Percentiles rank a stretch among this genome's conserved stretches.
Evolutionary conservation across 2,113 vertebrate species (phyloP).

Genomic region (Cochlearius cochlearius): DNA sequence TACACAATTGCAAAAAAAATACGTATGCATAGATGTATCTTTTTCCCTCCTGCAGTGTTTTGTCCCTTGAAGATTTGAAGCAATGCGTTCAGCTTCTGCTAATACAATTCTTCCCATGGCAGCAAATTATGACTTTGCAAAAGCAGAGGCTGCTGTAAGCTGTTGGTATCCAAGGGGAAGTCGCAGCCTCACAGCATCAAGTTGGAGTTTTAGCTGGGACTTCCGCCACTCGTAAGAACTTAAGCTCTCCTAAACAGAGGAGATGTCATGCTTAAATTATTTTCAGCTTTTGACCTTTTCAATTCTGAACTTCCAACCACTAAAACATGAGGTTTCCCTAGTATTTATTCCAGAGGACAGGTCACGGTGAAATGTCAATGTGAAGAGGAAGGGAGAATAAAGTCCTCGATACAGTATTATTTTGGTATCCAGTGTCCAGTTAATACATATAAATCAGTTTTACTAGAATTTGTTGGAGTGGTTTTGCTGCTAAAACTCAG

Average conservation of each 20-base stretch:
- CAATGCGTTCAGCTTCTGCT: constrained; percentile 39
- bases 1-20: constrained; percentile 44
- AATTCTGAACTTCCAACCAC: neutral
- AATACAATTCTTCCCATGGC: constrained; percentile 47
- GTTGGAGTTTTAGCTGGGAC: constrained; percentile 4
- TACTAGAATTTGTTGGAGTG: constrained; percentile 21
- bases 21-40: neutral
- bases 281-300: constrained; percentile 42
- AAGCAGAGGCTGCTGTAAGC: constrained; percentile 14
- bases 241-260: neutral
- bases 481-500: constrained; percentile 24
- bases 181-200: neutral
- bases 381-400: constrained; percentile 13
- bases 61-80: constrained; percentile 57
- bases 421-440: constrained; percentile 18
- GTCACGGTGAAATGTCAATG: constrained; percentile 38
- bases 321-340: neutral
- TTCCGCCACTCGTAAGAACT: neutral
- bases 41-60: constrained; percentile 47
- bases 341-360: constrained; percentile 31
- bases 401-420: neutral
- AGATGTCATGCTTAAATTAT: constrained; percentile 17
- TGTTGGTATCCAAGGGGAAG: neutral
- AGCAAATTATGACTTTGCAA: constrained; percentile 46
- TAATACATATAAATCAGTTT: constrained; percentile 49